Percentiles rank a stretch among this genome's conserved stretches.
Evolutionary conservation across 2,797 vertebrate genomes (phyloP).

Genomic region (Aulostomus chinensis): DNA sequence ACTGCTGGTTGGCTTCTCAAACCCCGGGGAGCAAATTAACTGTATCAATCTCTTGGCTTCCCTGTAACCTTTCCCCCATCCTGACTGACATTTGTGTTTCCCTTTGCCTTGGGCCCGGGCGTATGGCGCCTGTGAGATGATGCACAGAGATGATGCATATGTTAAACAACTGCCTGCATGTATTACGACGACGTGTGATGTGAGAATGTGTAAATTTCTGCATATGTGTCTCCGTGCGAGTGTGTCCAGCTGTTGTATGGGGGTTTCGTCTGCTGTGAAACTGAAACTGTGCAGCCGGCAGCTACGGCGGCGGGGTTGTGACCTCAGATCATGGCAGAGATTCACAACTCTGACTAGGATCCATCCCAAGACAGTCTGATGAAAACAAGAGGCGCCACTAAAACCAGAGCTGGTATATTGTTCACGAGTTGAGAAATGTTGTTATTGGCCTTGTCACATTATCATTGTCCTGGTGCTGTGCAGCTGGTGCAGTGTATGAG

Average conservation of each 20-base stretch:
- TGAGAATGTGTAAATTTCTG: too few species aligned
- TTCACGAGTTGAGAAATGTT: conserved; percentile 20
- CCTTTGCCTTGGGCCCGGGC: conserved; percentile 67
- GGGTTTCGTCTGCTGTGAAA: conserved; percentile 46
- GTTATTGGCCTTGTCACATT: conserved; percentile 29
- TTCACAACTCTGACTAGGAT: conserved; percentile 41
- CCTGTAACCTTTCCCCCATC: conserved; percentile 75
- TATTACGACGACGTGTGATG: too few species aligned
- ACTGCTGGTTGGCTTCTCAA: conserved; percentile 43
- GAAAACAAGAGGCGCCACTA: conserved; percentile 3
- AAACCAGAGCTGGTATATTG: conserved; percentile 14
- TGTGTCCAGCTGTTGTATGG: conserved; percentile 54
- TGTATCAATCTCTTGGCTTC: conserved; percentile 63
- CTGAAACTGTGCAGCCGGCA: conserved; percentile 38
- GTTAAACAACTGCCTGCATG: conserved; percentile 53
- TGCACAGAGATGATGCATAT: conserved; percentile 67
- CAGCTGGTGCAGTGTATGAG: neutral
- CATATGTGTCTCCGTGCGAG: conserved; percentile 28
- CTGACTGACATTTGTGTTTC: conserved; percentile 80
- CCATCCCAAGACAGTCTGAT: conserved; percentile 7
- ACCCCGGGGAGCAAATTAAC: conserved; percentile 80
- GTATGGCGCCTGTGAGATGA: conserved; percentile 61
- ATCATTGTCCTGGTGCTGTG: neutral
- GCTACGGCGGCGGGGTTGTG: conserved; percentile 37
- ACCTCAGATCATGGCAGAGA: conserved; percentile 54